phyloP scores from a whole-genome alignment of 2,888 invertebrate species.

The Zygothrica quintamaculata region DNA sequence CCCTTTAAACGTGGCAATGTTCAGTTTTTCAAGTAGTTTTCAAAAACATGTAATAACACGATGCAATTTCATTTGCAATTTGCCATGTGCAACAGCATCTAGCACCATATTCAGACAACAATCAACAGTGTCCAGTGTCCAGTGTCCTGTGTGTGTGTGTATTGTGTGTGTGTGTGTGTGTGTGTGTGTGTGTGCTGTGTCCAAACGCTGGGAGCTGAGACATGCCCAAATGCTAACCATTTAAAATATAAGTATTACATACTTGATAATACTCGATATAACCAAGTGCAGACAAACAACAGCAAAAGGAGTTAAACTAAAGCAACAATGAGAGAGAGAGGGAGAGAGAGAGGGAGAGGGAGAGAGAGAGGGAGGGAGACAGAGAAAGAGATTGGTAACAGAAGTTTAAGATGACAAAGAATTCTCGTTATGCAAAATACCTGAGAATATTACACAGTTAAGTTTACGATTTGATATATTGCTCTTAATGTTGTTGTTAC shows the following conservation, averaged over 20 bases:
- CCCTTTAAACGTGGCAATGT: too few species aligned
- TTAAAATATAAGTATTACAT: slow-evolving; percentile 6
- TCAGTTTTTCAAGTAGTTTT: too few species aligned
- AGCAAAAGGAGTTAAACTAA: too few species aligned
- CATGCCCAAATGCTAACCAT: slow-evolving; percentile 24
- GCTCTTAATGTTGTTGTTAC: slow-evolving; percentile 7
- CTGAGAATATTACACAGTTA: slow-evolving; percentile 53
- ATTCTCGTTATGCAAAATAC: slow-evolving; percentile 72
- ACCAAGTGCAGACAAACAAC: not conserved
- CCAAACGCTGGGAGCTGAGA: not conserved
- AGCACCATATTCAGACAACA: slow-evolving; percentile 18
- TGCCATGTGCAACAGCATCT: slow-evolving; percentile 19
- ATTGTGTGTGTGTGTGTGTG: too few species aligned
- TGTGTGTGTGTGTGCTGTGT: too few species aligned
- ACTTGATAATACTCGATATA: slow-evolving; percentile 15
- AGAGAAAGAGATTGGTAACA: too few species aligned
- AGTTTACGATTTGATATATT: slow-evolving; percentile 52
- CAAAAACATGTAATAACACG: slow-evolving; percentile 80
- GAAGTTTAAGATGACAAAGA: slow-evolving; percentile 33
- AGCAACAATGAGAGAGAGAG: too few species aligned
- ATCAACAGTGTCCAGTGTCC: slow-evolving; percentile 32
- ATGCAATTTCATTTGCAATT: slow-evolving; percentile 81
- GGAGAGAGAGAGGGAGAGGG: too few species aligned
- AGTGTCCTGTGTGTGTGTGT: too few species aligned
- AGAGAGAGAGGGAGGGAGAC: too few species aligned